Evolutionary conservation across 1,140 invertebrate species (phyloP), one percentile per base, ranked within the genome.

Genomic region (Drosophila ironensis): DNA sequence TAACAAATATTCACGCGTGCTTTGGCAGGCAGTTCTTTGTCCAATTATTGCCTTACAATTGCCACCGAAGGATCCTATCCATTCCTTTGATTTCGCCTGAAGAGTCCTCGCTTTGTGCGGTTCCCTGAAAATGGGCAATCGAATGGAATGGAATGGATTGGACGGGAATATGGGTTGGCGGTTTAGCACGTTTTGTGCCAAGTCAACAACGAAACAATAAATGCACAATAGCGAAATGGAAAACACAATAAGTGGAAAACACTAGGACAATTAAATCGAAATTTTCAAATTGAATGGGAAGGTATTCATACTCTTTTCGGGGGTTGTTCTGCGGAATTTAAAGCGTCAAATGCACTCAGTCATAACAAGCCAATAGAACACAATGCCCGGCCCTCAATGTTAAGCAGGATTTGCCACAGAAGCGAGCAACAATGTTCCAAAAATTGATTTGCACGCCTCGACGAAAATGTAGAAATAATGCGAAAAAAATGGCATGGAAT

Each of bases 1-100:
- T 86, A 86, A 84, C 77, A 82, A 82, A 82, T 82, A 82, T 84
- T 84, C 78, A 84, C 80, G 80, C 80, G 80, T 84, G 80, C 78
- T 84, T 86, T 84, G 80, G 80, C 74, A 78, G 69, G 40, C 73
- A 45, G 70, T 52, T 66, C 64, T 86, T 84, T 71, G 74, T 86
- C 70, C 80, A 86, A 78, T 80, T 84, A 84, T 78, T 78, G 70
- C 52, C 66, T 74, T 75, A 53, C 80, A 74, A 84, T 84, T 84
- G 80, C 74, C 74, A 77, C 72, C 51, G 64, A 75, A 60, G 64
- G 57, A 57, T 60, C 41, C 33, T n/a, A n/a, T n/a, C 14, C 48
- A n/a, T 51, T 46, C 11, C 52, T 63, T 78, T 72, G 66, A 78
- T 86, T 84, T 75, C 64, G 33, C 53, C 63, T 33, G 70, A 84